A percentile compares a stretch with the other conserved stretches of the same genome.
These are phyloP conservation scores for Pachymerium ferrugineum DNA, from an alignment of 2,888 invertebrate species.

Conservation along the genomic window DNA sequence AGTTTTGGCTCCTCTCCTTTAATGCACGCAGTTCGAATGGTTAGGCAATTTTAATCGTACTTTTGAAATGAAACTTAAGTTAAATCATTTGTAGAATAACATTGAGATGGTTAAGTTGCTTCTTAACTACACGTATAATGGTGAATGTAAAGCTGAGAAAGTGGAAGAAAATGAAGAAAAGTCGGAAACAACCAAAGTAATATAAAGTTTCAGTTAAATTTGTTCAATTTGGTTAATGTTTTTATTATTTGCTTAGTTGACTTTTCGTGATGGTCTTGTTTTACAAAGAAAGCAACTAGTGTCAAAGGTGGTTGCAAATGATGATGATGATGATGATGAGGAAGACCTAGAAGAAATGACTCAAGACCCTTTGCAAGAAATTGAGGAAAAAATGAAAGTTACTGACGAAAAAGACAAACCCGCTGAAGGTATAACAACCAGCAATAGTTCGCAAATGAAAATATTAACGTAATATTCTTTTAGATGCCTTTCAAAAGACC, in stretches of 20 bases:
- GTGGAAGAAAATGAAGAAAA: neutral
- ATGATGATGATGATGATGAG: neutral
- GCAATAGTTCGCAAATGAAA: neutral
- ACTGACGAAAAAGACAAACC: neutral
- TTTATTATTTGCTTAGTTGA: too few relatives aligned
- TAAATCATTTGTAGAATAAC: slow-evolving; percentile 44
- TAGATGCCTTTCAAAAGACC: neutral
- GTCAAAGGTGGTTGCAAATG: neutral
- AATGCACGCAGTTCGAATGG: slow-evolving; percentile 49
- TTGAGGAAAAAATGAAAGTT: neutral
- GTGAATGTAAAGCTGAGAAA: slow-evolving; percentile 33
- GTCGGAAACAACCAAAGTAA: neutral
- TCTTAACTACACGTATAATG: slow-evolving; percentile 44
- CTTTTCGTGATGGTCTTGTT: neutral
- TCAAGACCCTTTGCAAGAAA: neutral
- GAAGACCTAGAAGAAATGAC: neutral
- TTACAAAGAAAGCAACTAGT: neutral
- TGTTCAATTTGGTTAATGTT: too few relatives aligned
- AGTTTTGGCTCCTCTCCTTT: slow-evolving; percentile 46
- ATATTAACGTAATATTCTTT: neutral
- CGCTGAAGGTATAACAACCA: neutral
- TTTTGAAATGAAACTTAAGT: neutral
- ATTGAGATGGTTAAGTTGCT: slow-evolving; percentile 46
- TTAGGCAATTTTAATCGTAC: slow-evolving; percentile 39
- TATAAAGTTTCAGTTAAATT: neutral